A percentile compares a stretch with the other conserved stretches of the same genome.
Evolutionary conservation across 1,140 invertebrate species (phyloP).

Genomic region (Caenorhabditis remanei): DNA sequence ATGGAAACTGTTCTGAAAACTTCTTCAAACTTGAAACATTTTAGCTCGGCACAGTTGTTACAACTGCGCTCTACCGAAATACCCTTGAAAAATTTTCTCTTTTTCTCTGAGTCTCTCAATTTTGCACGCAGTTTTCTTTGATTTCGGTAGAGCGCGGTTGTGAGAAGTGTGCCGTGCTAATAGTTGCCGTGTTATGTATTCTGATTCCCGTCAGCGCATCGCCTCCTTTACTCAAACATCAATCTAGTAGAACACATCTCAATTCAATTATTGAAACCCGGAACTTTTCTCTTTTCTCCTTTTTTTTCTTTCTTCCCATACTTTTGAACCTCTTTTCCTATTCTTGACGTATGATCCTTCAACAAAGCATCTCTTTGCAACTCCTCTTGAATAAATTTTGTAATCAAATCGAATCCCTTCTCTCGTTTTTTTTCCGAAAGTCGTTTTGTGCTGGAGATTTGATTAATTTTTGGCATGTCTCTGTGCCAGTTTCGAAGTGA

Average conservation of each 20-base stretch:
- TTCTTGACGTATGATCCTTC: conserved; percentile 36
- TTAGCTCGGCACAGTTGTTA: too few species aligned
- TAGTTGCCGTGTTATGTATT: too few species aligned
- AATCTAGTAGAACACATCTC: not conserved
- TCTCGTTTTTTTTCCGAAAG: not conserved
- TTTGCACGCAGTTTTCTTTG: too few species aligned
- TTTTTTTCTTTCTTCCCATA: not conserved
- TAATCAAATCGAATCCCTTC: conserved; percentile 21
- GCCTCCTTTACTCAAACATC: not conserved
- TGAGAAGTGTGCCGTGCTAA: too few species aligned
- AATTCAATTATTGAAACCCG: conserved; percentile 17
- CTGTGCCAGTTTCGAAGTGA: too few species aligned
- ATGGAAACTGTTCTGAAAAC: too few species aligned
- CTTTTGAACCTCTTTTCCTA: not conserved
- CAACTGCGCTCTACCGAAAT: too few species aligned
- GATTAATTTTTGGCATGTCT: conserved; percentile 19
- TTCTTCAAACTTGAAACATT: too few species aligned
- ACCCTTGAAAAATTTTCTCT: too few species aligned
- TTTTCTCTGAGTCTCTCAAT: too few species aligned
- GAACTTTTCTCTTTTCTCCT: not conserved
- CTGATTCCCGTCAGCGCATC: not conserved
- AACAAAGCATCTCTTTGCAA: not conserved
- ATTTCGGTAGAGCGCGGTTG: too few species aligned
- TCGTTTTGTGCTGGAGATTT: conserved; percentile 3
- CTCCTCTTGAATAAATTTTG: not conserved